A percentile compares a stretch with the other conserved stretches of the same genome.
phyloP scores from a whole-genome alignment of 2,888 invertebrate species.

The Geophilus truncorum region DNA sequence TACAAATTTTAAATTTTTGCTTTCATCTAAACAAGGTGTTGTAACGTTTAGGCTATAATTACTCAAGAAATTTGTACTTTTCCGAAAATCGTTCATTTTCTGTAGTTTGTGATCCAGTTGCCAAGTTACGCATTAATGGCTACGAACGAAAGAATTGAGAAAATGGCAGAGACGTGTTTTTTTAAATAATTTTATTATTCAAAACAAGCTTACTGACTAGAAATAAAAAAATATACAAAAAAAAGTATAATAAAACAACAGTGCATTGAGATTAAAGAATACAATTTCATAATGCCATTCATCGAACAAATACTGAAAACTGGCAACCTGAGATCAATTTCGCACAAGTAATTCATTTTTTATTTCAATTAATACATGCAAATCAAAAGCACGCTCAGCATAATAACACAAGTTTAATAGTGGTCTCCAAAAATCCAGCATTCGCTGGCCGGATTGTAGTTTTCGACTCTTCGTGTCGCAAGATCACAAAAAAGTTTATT shows the following conservation, averaged over 20 bases:
- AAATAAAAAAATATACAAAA: neutral
- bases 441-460: too few relatives aligned
- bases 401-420: too few relatives aligned
- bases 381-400: too few relatives aligned
- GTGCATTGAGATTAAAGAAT: too few relatives aligned
- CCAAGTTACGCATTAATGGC: neutral
- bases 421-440: too few relatives aligned
- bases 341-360: neutral
- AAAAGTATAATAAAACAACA: neutral
- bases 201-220: neutral
- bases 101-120: neutral
- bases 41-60: neutral
- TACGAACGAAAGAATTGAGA: too few relatives aligned
- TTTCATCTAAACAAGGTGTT: neutral
- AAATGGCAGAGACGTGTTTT: neutral
- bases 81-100: neutral
- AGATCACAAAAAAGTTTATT: too few relatives aligned
- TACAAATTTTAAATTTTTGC: neutral
- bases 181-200: neutral
- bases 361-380: too few relatives aligned
- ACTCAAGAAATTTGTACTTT: neutral
- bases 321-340: neutral
- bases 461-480: too few relatives aligned
- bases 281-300: neutral
- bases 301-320: neutral